phyloP scores from a whole-genome alignment of 2,888 invertebrate genomes.

The Lepidochrysops patricia region DNA sequence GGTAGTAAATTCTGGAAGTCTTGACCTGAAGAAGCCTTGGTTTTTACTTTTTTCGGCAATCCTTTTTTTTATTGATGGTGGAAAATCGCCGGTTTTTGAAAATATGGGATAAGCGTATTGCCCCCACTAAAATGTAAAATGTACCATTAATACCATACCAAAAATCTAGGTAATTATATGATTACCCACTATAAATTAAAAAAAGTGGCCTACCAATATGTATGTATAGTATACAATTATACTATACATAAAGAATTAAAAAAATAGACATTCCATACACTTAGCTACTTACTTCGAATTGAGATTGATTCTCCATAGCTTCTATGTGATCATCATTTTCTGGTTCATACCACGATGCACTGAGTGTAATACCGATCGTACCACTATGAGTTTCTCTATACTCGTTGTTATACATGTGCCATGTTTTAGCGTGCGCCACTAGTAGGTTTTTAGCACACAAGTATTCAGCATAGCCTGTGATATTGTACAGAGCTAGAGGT shows the following conservation, averaged over 20 bases:
- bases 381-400: conserved; percentile 35
- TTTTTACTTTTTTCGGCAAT: conserved; percentile 70
- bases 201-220: too few relatives aligned
- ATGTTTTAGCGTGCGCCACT: conserved; percentile 60
- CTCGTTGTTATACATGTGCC: conserved; percentile 38
- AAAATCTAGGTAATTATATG: too few relatives aligned
- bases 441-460: conserved; percentile 54
- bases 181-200: too few relatives aligned
- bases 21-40: conserved; percentile 72
- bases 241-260: too few relatives aligned
- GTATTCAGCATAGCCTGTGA: conserved; percentile 50
- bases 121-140: conserved; percentile 47
- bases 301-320: conserved; percentile 54
- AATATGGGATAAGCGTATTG: conserved; percentile 77
- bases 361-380: conserved; percentile 26
- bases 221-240: not conserved
- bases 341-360: conserved; percentile 38
- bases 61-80: conserved; percentile 70
- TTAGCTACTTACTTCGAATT: conserved; percentile 56
- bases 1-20: conserved; percentile 72
- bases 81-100: conserved; percentile 75
- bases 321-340: conserved; percentile 45
- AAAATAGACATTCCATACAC: too few relatives aligned
- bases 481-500: conserved; percentile 36
- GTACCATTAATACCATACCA: not conserved